Conservation (phyloP, 2,797 vertebrate species). For the Parotocinclus haroldoi region DNA sequence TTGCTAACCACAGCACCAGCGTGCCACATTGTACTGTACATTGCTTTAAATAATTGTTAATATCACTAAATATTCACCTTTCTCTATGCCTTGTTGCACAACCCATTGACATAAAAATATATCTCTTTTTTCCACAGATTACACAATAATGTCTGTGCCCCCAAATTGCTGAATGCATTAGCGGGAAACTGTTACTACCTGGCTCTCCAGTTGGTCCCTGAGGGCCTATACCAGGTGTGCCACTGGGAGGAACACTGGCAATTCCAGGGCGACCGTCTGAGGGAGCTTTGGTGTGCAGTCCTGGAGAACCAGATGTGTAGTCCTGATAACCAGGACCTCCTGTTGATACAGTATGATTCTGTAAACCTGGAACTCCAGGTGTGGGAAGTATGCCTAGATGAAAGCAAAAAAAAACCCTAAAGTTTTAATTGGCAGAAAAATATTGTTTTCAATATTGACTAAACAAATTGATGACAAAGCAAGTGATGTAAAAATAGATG, state of each 20-base stretch:
- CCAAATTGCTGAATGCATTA: not conserved
- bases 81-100: no score
- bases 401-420: not conserved
- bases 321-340: conserved; percentile 60
- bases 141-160: not conserved
- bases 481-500: no score
- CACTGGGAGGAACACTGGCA: conserved; percentile 35
- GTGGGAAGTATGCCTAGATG: conserved; percentile 49
- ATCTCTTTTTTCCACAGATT: not conserved
- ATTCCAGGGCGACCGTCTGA: conserved; percentile 60
- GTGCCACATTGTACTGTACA: no score
- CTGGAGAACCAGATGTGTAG: conserved; percentile 57
- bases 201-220: conserved; percentile 54
- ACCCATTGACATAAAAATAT: no score
- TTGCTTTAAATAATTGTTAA: not conserved
- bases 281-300: conserved; percentile 54
- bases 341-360: conserved; percentile 58
- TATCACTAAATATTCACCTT: no score
- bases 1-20: no score
- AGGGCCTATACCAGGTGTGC: conserved; percentile 25
- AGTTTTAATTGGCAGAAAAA: not conserved
- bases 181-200: conserved; percentile 44
- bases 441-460: no score
- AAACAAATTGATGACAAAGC: no score
- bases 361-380: conserved; percentile 61